A percentile compares a stretch with the other conserved stretches of the same genome.
These are phyloP conservation scores for Drosophila demipolita DNA, from an alignment of 2,888 invertebrate genomes.

Conservation along the genomic window DNA sequence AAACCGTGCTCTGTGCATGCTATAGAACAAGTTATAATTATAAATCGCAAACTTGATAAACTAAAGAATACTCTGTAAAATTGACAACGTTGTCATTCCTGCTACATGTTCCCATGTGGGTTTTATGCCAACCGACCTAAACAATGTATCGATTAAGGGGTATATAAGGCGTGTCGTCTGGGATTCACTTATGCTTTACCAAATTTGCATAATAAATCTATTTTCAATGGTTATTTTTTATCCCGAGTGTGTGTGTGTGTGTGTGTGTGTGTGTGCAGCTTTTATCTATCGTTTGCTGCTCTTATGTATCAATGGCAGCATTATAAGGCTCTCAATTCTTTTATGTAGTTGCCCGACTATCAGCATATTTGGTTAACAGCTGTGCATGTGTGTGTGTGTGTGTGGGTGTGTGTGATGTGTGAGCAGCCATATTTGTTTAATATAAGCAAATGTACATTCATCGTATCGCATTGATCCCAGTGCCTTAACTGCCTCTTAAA, in stretches of 20 bases:
- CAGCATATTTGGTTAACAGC: slow-evolving; percentile 66
- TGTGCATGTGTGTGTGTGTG: slow-evolving; percentile 17
- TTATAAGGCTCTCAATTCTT: slow-evolving; percentile 43
- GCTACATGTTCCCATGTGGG: background rate
- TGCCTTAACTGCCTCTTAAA: slow-evolving; percentile 58
- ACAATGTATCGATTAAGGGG: slow-evolving; percentile 17
- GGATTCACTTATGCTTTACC: slow-evolving; percentile 68
- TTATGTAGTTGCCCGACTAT: slow-evolving; percentile 56
- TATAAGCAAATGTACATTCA: slow-evolving; percentile 31
- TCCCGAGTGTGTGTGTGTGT: slow-evolving; percentile 5
- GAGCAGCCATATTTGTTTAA: slow-evolving; percentile 55
- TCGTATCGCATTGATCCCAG: slow-evolving; percentile 46
- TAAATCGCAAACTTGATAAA: background rate
- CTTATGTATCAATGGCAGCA: slow-evolving; percentile 61
- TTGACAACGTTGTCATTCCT: background rate
- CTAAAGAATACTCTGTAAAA: slow-evolving; percentile 10
- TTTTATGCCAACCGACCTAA: background rate
- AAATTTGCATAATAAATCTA: slow-evolving; percentile 82
- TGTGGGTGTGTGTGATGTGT: slow-evolving; percentile 17
- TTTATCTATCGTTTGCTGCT: slow-evolving; percentile 40
- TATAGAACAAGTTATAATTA: slow-evolving; percentile 16
- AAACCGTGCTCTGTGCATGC: slow-evolving; percentile 51
- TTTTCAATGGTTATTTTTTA: slow-evolving; percentile 71
- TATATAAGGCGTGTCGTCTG: slow-evolving; percentile 39
- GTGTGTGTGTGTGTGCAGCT: slow-evolving; percentile 23